phyloP scores from a whole-genome alignment of 2,888 invertebrate genomes.

The Polyommatus icarus region DNA sequence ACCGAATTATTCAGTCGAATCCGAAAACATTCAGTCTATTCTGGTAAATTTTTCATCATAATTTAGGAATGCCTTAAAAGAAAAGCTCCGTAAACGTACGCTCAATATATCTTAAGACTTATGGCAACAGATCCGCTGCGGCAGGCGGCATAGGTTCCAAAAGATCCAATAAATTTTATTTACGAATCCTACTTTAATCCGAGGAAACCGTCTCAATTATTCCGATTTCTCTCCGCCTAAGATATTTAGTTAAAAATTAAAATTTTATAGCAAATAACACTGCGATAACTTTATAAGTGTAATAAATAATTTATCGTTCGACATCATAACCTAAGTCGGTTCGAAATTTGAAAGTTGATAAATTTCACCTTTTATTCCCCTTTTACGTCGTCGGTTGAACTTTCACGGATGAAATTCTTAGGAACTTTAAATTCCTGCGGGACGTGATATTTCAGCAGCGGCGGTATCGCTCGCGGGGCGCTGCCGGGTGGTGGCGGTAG shows the following conservation, averaged over 20 bases:
- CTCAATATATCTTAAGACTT: conserved; percentile 7
- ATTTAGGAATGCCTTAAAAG: neutral
- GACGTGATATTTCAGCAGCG: conserved; percentile 43
- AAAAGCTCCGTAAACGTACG: neutral
- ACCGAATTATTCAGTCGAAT: too few relatives aligned
- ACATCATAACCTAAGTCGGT: conserved; percentile 30
- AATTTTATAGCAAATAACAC: neutral
- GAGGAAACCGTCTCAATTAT: conserved; percentile 6
- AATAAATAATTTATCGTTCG: conserved; percentile 23
- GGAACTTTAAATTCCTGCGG: conserved; percentile 42
- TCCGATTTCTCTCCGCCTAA: neutral
- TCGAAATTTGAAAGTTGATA: conserved; percentile 41
- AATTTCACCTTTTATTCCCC: conserved; percentile 42
- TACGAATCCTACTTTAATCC: neutral
- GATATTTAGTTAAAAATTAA: neutral
- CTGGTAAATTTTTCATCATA: too few relatives aligned
- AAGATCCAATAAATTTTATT: conserved; percentile 15
- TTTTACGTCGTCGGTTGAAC: conserved; percentile 42
- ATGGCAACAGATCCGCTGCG: neutral
- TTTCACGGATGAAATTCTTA: conserved; percentile 43
- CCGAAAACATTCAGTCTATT: too few relatives aligned
- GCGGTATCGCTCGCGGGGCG: conserved; percentile 35
- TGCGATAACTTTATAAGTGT: neutral
- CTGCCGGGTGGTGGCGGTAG: conserved; percentile 33
- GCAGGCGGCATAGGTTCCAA: neutral